phyloP scores from a whole-genome alignment of 2,113 vertebrate species.

The Stigmatopora nigra region DNA sequence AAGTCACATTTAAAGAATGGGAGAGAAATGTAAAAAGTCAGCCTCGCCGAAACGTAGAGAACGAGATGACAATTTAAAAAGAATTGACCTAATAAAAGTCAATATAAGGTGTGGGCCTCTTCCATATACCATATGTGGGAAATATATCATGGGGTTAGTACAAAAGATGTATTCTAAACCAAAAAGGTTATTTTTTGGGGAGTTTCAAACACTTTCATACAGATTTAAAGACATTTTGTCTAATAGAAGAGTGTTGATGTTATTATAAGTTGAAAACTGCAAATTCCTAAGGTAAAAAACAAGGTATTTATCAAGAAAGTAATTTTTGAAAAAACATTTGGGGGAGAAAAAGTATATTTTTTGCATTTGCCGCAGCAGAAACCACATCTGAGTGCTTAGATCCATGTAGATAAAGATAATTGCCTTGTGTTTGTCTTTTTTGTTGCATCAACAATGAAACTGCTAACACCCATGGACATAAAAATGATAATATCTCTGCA shows the following conservation, averaged over 20 bases:
- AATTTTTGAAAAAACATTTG: background rate
- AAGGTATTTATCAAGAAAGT: too few relatives aligned
- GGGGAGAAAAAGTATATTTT: too few relatives aligned
- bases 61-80: background rate
- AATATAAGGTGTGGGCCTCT: background rate
- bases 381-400: background rate
- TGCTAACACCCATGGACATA: conserved; percentile 7
- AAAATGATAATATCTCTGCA: conserved; percentile 10
- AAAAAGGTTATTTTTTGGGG: background rate
- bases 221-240: too few relatives aligned
- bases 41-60: background rate
- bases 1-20: background rate
- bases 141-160: background rate
- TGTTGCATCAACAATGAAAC: conserved; percentile 21
- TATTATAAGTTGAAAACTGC: too few relatives aligned
- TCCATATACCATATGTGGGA: background rate
- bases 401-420: conserved; percentile 1
- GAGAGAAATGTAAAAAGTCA: background rate
- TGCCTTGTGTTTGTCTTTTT: conserved; percentile 5
- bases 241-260: too few relatives aligned
- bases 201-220: too few relatives aligned
- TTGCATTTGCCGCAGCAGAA: background rate
- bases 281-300: too few relatives aligned
- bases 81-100: background rate
- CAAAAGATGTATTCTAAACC: background rate